These are phyloP conservation scores for Ernsta delagoae DNA, from an alignment of 2,888 invertebrate genomes.

Conservation along the genomic window DNA sequence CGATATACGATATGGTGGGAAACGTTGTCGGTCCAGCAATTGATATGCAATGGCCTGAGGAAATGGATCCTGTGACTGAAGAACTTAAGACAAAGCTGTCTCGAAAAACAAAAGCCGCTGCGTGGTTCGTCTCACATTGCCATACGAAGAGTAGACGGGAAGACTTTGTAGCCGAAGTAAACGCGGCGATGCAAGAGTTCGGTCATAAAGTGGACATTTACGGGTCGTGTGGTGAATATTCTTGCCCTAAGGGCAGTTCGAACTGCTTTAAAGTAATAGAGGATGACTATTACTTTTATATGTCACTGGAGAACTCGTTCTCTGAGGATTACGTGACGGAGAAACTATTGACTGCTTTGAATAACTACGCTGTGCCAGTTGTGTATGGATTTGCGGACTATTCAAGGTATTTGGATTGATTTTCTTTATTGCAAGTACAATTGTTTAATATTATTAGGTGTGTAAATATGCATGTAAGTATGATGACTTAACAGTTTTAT, in stretches of 20 bases:
- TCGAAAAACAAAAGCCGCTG: conserved; percentile 49
- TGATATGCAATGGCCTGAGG: conserved; percentile 45
- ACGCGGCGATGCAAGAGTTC: conserved; percentile 41
- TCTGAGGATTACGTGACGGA: conserved; percentile 54
- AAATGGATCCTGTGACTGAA: conserved; percentile 43
- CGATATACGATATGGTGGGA: conserved; percentile 43
- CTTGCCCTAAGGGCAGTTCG: conserved; percentile 41
- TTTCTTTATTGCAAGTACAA: neutral
- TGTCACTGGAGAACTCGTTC: conserved; percentile 53
- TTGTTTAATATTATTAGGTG: too few relatives aligned
- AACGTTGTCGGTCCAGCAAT: conserved; percentile 45
- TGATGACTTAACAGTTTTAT: too few relatives aligned
- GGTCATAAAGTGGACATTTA: conserved; percentile 46
- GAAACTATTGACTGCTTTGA: conserved; percentile 56
- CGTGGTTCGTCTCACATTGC: conserved; percentile 55
- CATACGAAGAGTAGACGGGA: conserved; percentile 43
- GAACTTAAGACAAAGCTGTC: conserved; percentile 43
- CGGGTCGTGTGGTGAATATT: conserved; percentile 47
- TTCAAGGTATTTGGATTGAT: conserved; percentile 47
- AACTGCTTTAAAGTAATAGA: conserved; percentile 44
- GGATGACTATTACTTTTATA: conserved; percentile 51
- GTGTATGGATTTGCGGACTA: conserved; percentile 87
- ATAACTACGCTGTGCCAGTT: conserved; percentile 84
- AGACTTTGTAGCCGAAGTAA: conserved; percentile 40
- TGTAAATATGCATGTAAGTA: too few relatives aligned